phyloP scores from a whole-genome alignment of 2,797 vertebrate species.

The Ambastaia sidthimunki region DNA sequence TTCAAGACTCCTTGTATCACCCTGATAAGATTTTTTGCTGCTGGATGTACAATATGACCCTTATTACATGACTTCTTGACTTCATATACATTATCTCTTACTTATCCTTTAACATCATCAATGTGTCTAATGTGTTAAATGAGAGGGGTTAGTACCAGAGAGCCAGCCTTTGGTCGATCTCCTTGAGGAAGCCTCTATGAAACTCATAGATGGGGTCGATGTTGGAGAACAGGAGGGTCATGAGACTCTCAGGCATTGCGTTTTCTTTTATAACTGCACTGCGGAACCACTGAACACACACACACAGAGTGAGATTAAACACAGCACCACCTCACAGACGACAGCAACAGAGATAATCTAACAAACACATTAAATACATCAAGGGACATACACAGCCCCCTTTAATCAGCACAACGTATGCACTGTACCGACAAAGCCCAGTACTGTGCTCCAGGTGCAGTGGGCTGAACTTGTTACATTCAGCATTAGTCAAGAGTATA shows the following conservation, averaged over 20 bases:
- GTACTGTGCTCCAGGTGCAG: neutral
- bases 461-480: neutral
- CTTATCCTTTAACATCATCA: too few species aligned
- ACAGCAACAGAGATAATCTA: neutral
- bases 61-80: too few species aligned
- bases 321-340: neutral
- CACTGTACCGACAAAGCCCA: neutral
- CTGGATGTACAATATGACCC: too few species aligned
- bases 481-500: constrained; percentile 9
- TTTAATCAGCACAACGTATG: neutral
- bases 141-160: constrained; percentile 82
- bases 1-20: too few species aligned
- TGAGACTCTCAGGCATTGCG: constrained; percentile 88
- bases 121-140: neutral
- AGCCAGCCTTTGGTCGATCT: constrained; percentile 90
- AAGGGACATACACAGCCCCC: neutral
- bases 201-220: constrained; percentile 95
- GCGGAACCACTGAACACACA: constrained; percentile 89
- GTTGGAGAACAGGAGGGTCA: constrained; percentile 93
- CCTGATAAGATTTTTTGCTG: too few species aligned
- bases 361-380: neutral
- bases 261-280: constrained; percentile 91
- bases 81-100: neutral
- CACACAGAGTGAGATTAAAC: constrained; percentile 29
- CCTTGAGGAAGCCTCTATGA: constrained; percentile 91